Base-by-base conservation (phyloP, 92 coral and sea anemone genomes). In the Meandrina meandrites region DNA sequence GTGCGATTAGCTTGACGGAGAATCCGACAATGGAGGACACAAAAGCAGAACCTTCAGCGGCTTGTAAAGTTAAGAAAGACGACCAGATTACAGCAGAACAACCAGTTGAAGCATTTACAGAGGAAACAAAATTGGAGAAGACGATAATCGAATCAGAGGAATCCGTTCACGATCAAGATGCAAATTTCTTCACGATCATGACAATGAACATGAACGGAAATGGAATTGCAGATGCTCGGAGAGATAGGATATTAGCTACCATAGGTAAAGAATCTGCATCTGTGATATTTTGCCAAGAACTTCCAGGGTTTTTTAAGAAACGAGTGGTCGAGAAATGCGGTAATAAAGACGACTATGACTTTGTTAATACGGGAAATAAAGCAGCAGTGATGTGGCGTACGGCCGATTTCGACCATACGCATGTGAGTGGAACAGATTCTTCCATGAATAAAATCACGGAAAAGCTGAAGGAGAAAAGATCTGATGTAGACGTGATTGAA, bases 131-230 rank as follows among this genome's bases (percentile, higher is more conserved):
- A 40, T 40, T 6, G 6, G 45, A 40, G 45, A 40, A 40, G 45
- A 40, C 45, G 6, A 6, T 40, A 40, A 2, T 6, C 45, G 45
- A 40, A 40, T 6, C 6, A 6, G 6, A 2, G 45, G 45, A 40
- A 40, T 2, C 45, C 45, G 6, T 40, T 40, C 45, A 40, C 45
- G 45, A 40, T 40, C 2, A 40, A 40, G 45, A 40, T 2, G 6
- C 45, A 40, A 2, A 6, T 40, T 40, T 40, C 45, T 40, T 40
- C 45, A 40, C 45, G 3, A 40, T 31, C 22, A 31, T 78, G 66
- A 81, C 91, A 14, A 83, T 88, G 35, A 88, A 88, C 79, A 88
- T 88, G 88, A 62, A 76, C 51, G 87, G 87, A 24, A 10, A 34
- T 13, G 84, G 84, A 10, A 27, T 0, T 45, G 58, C 78, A 12